Conservation (phyloP, 2,888 invertebrate genomes). For the Leptinotarsa rubiginosa region DNA sequence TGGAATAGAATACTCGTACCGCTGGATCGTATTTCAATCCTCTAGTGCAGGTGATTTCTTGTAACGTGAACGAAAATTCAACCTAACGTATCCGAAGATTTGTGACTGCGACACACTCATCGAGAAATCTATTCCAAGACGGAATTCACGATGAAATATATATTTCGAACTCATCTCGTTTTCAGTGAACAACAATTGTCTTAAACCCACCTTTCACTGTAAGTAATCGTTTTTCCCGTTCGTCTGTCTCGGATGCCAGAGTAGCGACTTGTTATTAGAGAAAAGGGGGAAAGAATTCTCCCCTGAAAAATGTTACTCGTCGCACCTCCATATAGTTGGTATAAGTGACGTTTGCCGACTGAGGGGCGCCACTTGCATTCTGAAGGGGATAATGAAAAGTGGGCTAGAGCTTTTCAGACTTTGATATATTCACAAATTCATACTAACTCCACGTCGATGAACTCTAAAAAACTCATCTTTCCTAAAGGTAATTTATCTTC, state of each 20-base stretch:
- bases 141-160: constrained; percentile 49
- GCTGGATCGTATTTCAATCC: constrained; percentile 3
- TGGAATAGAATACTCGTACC: background rate
- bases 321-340: constrained; percentile 53
- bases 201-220: constrained; percentile 60
- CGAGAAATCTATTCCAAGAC: constrained; percentile 53
- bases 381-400: constrained; percentile 63
- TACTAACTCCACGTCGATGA: constrained; percentile 66
- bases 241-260: constrained; percentile 60
- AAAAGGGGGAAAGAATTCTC: constrained; percentile 52
- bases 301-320: constrained; percentile 59
- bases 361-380: constrained; percentile 57
- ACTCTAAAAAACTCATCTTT: constrained; percentile 66
- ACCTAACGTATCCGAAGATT: constrained; percentile 43
- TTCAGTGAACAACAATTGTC: constrained; percentile 57
- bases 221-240: constrained; percentile 62
- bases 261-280: constrained; percentile 59
- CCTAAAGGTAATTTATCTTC: constrained; percentile 67
- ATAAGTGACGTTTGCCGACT: constrained; percentile 49
- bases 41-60: constrained; percentile 1
- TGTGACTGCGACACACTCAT: constrained; percentile 52
- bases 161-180: constrained; percentile 57
- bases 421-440: constrained; percentile 67
- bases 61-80: constrained; percentile 12
- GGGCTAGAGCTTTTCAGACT: constrained; percentile 65